Base-by-base conservation (phyloP, 2,888 invertebrate genomes). In the Macropis europaea region DNA sequence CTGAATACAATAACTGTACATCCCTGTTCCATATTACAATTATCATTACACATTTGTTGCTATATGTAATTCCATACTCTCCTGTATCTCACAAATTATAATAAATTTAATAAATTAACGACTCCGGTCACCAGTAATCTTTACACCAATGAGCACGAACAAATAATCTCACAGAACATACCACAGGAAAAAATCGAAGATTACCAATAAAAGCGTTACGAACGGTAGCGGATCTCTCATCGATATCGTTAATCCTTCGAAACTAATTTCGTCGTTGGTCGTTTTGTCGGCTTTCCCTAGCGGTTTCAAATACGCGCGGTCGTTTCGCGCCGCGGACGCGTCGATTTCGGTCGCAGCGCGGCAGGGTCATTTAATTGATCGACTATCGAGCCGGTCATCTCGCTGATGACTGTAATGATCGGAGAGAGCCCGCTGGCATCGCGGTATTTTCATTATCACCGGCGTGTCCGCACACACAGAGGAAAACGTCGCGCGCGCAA, bases 381-480 rank as follows among this genome's bases (percentile, higher is more conserved):
- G 79, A 75, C 81, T 79, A 84, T 84, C 77, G 83, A 75, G 76
- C 76, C 74, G 79, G 73, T 79, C 81, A 76, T 82, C 82, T 70
- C 77, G 70, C 76, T 81, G 84, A 82, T 84, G 81, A 80, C 81
- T 74, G 73, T 79, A 77, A 82, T 84, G 84, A 82, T 81, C 73
- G 76, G 38, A 63, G 32, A 54, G 59, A 60, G 45, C 72, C 59
- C 60, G 50, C 47, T 64, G 64, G 63, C 75, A 61, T 73, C 60
- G 60, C 63, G 77, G 79, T 76, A 82, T 82, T 82, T 83, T 82
- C 86, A 86, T 83, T 79, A 84, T 86, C 84, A 66, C 73, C 64
- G 66, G 62, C 71, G 63, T 62, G 66, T 19, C 43, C 26, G 22
- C 45, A 57, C 15, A 53, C 45, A 36, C 50, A 45, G 34, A 48